Percentiles rank a stretch among this genome's conserved stretches.
These are phyloP conservation scores for Oryzias celebensis DNA, from an alignment of 2,113 vertebrate genomes.

Conservation along the genomic window DNA sequence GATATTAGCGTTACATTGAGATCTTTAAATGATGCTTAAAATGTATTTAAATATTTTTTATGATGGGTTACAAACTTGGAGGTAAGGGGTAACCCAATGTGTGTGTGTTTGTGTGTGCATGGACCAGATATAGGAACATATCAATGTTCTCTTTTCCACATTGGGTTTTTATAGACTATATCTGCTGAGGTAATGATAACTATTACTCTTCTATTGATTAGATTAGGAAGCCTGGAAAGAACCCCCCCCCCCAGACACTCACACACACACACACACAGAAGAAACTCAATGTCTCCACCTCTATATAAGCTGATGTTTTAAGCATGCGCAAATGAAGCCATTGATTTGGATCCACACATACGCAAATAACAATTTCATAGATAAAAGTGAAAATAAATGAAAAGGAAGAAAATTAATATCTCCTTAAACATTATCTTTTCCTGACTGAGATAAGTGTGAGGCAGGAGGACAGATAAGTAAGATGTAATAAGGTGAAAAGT, in stretches of 20 bases:
- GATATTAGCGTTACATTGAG: no score
- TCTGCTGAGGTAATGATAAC: constrained; percentile 54
- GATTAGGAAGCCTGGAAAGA: constrained; percentile 55
- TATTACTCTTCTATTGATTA: constrained; percentile 67
- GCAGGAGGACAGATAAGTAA: constrained; percentile 71
- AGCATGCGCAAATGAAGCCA: no score
- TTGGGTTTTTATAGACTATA: constrained; percentile 58
- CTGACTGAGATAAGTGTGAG: constrained; percentile 69
- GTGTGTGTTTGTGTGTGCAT: constrained; percentile 21
- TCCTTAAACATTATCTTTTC: constrained; percentile 47
- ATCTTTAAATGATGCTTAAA: not conserved
- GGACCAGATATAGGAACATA: constrained; percentile 43
- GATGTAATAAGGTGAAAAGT: constrained; percentile 68
- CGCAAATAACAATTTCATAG: not conserved
- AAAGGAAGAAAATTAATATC: constrained; percentile 13
- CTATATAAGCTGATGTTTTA: no score
- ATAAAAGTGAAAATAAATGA: not conserved
- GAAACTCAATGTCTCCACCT: not conserved
- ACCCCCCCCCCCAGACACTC: constrained; percentile 29
- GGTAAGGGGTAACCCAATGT: not conserved
- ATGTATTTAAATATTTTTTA: not conserved
- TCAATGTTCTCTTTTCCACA: constrained; percentile 53
- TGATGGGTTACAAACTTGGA: constrained; percentile 9
- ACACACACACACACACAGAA: constrained; percentile 7
- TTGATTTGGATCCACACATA: not conserved